phyloP scores from a whole-genome alignment of 2,113 vertebrate species.

The Hyperopisus bebe region DNA sequence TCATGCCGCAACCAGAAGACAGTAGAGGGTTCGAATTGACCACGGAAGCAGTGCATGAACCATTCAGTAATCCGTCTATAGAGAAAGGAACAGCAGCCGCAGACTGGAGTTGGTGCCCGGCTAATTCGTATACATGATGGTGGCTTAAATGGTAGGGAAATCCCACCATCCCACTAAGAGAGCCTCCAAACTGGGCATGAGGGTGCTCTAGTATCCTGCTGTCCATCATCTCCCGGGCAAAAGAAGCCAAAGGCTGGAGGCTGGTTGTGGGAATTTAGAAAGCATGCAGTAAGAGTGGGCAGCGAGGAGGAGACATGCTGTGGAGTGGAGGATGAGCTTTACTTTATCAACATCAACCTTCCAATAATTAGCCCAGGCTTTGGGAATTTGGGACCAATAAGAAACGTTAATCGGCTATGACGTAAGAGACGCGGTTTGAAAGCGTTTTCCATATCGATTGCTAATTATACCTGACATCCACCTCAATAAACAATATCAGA shows the following conservation, averaged over 20 bases:
- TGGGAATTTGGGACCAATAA: conserved; percentile 87
- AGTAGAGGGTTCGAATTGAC: conserved; percentile 75
- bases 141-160: conserved; percentile 86
- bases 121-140: conserved; percentile 87
- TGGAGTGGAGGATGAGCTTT: conserved; percentile 64
- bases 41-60: conserved; percentile 85
- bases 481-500: conserved; percentile 80
- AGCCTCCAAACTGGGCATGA: conserved; percentile 90
- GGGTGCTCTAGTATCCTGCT: conserved; percentile 92
- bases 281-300: conserved; percentile 57
- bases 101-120: conserved; percentile 86
- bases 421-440: conserved; percentile 82
- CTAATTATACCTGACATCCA: conserved; percentile 89
- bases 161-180: conserved; percentile 82
- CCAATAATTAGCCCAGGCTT: conserved; percentile 74
- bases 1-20: conserved; percentile 70
- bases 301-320: conserved; percentile 66
- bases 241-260: conserved; percentile 50
- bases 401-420: conserved; percentile 84
- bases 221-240: conserved; percentile 80
- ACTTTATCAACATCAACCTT: conserved; percentile 78
- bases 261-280: conserved; percentile 47
- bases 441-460: conserved; percentile 77
- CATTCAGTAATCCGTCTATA: conserved; percentile 94
- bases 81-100: conserved; percentile 81